Evolutionary conservation across 2,888 invertebrate genomes (phyloP).

Genomic region (Mythimna ferrago): DNA sequence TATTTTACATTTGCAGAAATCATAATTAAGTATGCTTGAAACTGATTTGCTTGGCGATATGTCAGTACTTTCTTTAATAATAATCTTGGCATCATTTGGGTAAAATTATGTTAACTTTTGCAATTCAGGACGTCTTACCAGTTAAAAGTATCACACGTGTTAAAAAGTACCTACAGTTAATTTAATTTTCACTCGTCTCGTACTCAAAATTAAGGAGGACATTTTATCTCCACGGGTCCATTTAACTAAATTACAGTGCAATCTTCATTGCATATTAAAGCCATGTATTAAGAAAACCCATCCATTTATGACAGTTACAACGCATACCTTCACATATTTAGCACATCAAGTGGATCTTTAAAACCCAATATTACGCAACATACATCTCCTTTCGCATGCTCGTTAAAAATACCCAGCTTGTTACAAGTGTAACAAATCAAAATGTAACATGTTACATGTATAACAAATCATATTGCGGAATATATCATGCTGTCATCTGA

Average conservation of each 20-base stretch:
- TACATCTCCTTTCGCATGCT: slow-evolving; percentile 42
- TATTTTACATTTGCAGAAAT: slow-evolving; percentile 18
- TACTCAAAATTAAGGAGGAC: slow-evolving; percentile 15
- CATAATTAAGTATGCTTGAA: neutral
- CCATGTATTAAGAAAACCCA: slow-evolving; percentile 21
- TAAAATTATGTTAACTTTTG: neutral
- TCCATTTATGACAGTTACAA: slow-evolving; percentile 34
- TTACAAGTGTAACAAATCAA: slow-evolving; percentile 74
- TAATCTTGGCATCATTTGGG: neutral
- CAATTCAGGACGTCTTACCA: neutral
- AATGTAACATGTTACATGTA: slow-evolving; percentile 71
- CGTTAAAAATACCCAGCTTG: slow-evolving; percentile 63
- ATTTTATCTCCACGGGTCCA: slow-evolving; percentile 8
- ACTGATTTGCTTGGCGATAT: neutral
- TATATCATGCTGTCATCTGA: slow-evolving; percentile 74
- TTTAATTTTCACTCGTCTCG: slow-evolving; percentile 9
- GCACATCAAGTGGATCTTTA: slow-evolving; percentile 21
- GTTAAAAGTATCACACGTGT: neutral
- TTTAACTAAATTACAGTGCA: slow-evolving; percentile 38
- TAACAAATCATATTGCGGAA: slow-evolving; percentile 73
- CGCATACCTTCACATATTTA: slow-evolving; percentile 20
- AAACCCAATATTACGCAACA: slow-evolving; percentile 26
- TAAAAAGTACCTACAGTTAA: neutral
- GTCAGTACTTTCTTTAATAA: neutral
- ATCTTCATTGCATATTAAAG: slow-evolving; percentile 38